Evolutionary conservation across 2,113 vertebrate species (phyloP).

Genomic region (Erythrocercus mccallii): DNA sequence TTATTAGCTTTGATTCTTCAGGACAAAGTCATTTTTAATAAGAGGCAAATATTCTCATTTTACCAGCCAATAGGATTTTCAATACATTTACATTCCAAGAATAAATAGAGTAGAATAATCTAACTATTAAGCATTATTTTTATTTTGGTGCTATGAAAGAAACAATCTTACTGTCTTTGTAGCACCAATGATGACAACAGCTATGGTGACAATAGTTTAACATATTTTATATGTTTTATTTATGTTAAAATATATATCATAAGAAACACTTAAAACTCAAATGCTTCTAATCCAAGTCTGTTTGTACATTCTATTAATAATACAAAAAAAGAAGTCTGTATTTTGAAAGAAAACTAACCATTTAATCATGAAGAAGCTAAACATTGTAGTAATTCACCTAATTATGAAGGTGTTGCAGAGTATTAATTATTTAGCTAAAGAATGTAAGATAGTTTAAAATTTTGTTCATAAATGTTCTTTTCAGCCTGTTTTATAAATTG

Average conservation of each 20-base stretch:
- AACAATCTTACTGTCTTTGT: background rate
- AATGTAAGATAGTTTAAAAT: background rate
- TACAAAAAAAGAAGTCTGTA: background rate
- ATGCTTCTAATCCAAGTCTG: background rate
- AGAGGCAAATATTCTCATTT: background rate
- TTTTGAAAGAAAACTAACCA: background rate
- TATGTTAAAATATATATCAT: background rate
- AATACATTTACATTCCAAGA: background rate
- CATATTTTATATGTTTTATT: background rate
- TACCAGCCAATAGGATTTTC: background rate
- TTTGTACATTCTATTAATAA: background rate
- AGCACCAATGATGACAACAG: background rate
- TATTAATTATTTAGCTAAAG: slow-evolving; percentile 16
- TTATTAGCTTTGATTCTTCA: background rate
- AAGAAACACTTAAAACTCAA: background rate
- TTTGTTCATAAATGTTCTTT: background rate
- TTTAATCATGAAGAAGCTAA: background rate
- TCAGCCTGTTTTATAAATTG: background rate
- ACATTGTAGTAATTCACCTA: background rate
- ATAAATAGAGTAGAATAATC: background rate
- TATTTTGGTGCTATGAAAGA: background rate
- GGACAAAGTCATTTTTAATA: background rate
- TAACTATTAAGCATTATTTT: background rate
- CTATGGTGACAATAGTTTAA: background rate
- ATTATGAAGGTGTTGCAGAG: background rate